These are phyloP conservation scores for Liodrosophila aerea DNA, from an alignment of 2,888 invertebrate species.

Conservation along the genomic window DNA sequence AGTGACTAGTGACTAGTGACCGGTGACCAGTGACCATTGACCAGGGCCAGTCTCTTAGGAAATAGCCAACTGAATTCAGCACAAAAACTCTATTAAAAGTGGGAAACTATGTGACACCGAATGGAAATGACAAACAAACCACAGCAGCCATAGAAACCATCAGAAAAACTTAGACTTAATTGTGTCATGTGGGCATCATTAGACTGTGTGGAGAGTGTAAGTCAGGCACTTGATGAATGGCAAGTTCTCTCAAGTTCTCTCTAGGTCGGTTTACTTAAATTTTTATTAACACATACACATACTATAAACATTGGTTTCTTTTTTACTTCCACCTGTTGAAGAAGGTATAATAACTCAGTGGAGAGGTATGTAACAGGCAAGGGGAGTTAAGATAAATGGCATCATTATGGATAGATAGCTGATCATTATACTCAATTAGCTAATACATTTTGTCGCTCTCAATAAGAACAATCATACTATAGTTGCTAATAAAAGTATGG, in stretches of 20 bases:
- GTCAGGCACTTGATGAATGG: conserved; percentile 16
- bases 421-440: too few relatives aligned
- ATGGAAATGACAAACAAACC: conserved; percentile 19
- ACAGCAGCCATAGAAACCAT: conserved; percentile 10
- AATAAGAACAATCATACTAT: too few relatives aligned
- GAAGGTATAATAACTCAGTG: too few relatives aligned
- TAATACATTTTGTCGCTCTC: too few relatives aligned
- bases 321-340: too few relatives aligned
- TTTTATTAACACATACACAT: not conserved
- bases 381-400: too few relatives aligned
- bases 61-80: conserved; percentile 38
- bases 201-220: conserved; percentile 28
- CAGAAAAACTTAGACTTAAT: conserved; percentile 12
- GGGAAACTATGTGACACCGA: conserved; percentile 60
- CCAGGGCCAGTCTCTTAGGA: conserved; percentile 31
- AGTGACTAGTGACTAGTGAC: conserved; percentile 5
- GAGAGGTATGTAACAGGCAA: too few relatives aligned
- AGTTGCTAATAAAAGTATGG: too few relatives aligned
- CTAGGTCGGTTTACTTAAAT: too few relatives aligned
- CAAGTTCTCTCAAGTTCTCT: conserved; percentile 10
- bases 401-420: too few relatives aligned
- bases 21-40: conserved; percentile 48
- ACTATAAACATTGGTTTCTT: too few relatives aligned
- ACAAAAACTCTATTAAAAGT: conserved; percentile 49
- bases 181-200: conserved; percentile 54